A percentile compares a stretch with the other conserved stretches of the same genome.
Conservation (phyloP, 2,113 vertebrate species). For the Garra rufa region DNA sequence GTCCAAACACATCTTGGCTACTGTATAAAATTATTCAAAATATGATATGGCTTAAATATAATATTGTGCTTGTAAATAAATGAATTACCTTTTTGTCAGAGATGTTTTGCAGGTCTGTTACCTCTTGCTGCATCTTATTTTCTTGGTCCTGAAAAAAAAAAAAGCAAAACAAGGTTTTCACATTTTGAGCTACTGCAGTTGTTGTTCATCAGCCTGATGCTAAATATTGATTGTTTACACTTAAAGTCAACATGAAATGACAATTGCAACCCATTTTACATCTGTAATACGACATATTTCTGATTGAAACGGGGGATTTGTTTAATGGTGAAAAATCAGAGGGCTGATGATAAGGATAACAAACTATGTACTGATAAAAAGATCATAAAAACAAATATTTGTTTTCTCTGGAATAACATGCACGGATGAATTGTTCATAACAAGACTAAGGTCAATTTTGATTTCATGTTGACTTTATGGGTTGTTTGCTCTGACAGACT, state of each 20-base stretch:
- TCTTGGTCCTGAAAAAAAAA: conserved; percentile 82
- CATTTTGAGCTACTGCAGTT: neutral
- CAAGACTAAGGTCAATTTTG: neutral
- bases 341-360: neutral
- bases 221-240: no score
- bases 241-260: no score
- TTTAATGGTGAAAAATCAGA: neutral
- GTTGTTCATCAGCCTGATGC: no score
- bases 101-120: conserved; percentile 75
- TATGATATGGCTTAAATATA: neutral
- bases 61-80: neutral
- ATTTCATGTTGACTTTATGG: no score
- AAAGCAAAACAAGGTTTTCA: neutral
- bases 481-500: neutral
- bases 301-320: neutral
- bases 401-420: neutral
- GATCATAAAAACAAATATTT: neutral
- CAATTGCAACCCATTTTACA: neutral
- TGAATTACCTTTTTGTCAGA: conserved; percentile 86
- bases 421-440: neutral
- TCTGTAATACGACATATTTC: neutral
- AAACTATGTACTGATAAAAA: neutral
- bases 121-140: conserved; percentile 81
- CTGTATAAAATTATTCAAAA: neutral
- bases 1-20: neutral